A percentile compares a stretch with the other conserved stretches of the same genome.
Conservation (phyloP, 2,797 vertebrate species). For the Prionace glauca region DNA sequence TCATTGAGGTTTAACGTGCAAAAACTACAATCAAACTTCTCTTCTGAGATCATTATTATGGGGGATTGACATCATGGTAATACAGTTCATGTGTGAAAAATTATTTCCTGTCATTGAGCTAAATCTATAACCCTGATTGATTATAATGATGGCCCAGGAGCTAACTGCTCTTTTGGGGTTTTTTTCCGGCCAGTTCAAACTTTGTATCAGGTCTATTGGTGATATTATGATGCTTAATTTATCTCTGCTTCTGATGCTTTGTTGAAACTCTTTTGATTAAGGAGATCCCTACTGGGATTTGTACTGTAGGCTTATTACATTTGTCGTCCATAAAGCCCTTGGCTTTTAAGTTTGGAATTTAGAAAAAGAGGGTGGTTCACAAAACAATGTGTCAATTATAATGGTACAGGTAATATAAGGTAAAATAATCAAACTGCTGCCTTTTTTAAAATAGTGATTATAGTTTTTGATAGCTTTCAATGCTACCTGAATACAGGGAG, state of each 20-base stretch:
- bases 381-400: not conserved
- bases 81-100: not conserved
- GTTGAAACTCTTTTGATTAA: not conserved
- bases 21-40: not conserved
- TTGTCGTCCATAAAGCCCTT: not conserved
- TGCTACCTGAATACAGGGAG: not conserved
- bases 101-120: not conserved
- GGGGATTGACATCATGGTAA: not conserved
- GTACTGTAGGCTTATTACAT: not conserved
- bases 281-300: not conserved
- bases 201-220: not conserved
- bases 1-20: not conserved
- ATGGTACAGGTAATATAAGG: not conserved
- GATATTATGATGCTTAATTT: not conserved
- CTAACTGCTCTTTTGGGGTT: not conserved
- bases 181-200: not conserved
- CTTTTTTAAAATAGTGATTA: not conserved
- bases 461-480: not conserved
- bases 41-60: not conserved
- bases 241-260: not conserved
- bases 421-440: not conserved
- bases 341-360: not conserved
- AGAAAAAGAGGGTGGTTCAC: not conserved
- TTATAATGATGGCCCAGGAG: not conserved
- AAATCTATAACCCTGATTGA: slow-evolving; percentile 5